These are phyloP conservation scores for Monoplex corrugatus DNA, from an alignment of 2,888 invertebrate species.

Conservation along the genomic window DNA sequence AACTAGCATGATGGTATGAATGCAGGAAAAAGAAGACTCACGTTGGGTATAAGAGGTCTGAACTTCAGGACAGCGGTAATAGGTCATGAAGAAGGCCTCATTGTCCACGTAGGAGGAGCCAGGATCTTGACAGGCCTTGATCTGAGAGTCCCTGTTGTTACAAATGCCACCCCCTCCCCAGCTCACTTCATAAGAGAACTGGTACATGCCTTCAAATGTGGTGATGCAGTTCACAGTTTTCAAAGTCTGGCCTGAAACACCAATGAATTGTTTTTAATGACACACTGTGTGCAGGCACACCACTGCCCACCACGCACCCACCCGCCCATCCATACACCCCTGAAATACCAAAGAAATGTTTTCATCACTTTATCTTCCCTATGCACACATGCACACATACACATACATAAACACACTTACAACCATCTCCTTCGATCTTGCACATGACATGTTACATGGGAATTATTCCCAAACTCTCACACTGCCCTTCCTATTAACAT, in stretches of 20 bases:
- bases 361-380: too few relatives aligned
- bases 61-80: slow-evolving; percentile 88
- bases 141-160: slow-evolving; percentile 91
- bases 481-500: too few relatives aligned
- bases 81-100: slow-evolving; percentile 97
- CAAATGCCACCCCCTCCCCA: slow-evolving; percentile 84
- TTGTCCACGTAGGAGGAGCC: slow-evolving; percentile 98
- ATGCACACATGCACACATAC: too few relatives aligned
- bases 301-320: too few relatives aligned
- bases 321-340: too few relatives aligned
- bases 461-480: too few relatives aligned
- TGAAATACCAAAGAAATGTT: slow-evolving; percentile 53
- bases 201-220: slow-evolving; percentile 81
- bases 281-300: too few relatives aligned
- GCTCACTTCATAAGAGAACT: slow-evolving; percentile 79
- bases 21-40: slow-evolving; percentile 66
- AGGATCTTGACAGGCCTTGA: slow-evolving; percentile 96
- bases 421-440: too few relatives aligned
- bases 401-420: too few relatives aligned
- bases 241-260: slow-evolving; percentile 65
- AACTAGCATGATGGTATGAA: too few relatives aligned
- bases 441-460: too few relatives aligned
- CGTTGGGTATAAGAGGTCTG: slow-evolving; percentile 70
- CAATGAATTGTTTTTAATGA: neutral
- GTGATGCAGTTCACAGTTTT: slow-evolving; percentile 79